These are phyloP conservation scores for Zaprionus vittiger DNA, from an alignment of 1,140 invertebrate species.

Conservation along the genomic window DNA sequence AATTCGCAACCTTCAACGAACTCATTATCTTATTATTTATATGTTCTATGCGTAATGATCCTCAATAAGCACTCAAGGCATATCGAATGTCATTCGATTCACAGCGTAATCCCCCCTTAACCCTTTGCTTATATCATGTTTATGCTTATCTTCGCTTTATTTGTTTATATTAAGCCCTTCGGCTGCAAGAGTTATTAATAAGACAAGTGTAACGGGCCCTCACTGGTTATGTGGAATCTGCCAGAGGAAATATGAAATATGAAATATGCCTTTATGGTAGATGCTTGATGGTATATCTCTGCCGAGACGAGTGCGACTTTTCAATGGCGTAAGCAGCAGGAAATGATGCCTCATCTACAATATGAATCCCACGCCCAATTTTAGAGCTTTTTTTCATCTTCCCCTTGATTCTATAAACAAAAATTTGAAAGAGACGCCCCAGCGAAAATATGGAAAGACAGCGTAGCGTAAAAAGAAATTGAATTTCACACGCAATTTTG, in stretches of 20 bases:
- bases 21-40: constrained; percentile 30
- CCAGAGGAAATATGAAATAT: background rate
- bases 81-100: constrained; percentile 24
- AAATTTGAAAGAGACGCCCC: constrained; percentile 16
- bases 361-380: constrained; percentile 57
- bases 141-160: constrained; percentile 48
- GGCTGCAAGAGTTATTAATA: constrained; percentile 28
- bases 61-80: constrained; percentile 32
- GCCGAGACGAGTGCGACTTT: constrained; percentile 20
- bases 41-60: constrained; percentile 26
- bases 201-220: constrained; percentile 52
- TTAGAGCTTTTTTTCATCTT: constrained; percentile 53
- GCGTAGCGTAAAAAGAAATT: constrained; percentile 32
- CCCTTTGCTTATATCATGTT: constrained; percentile 16
- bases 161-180: constrained; percentile 45
- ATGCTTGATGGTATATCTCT: constrained; percentile 16
- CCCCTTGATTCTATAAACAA: constrained; percentile 49
- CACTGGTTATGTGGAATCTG: constrained; percentile 7
- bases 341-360: constrained; percentile 69
- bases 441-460: constrained; percentile 43
- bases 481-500: constrained; percentile 73
- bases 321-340: constrained; percentile 71
- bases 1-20: background rate
- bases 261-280: background rate
- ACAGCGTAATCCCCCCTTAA: constrained; percentile 5